Base-by-base conservation (phyloP, 64 coral and sea anemone genomes). In the Stichodactyla helianthus region DNA sequence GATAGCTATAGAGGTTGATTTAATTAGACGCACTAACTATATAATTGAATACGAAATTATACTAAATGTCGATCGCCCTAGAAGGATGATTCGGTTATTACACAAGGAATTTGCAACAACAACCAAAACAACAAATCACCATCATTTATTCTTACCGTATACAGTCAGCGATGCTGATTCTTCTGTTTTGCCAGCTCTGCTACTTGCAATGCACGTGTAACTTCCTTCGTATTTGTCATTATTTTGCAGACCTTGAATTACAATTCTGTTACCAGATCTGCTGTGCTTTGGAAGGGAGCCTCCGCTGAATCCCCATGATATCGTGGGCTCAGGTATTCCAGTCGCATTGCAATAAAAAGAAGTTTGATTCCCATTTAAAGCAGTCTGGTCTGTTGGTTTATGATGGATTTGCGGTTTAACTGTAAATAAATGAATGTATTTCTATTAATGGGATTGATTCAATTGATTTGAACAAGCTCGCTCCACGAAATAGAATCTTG, bases 131-230 rank as follows among this genome's bases (percentile, higher is more conserved):
- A 8, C 56, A 58, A 58, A 10, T 2, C 0, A 58, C 2, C 56
- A 58, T 2, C 56, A 14, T 74, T 22, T 0, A 18, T 7, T 65
- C 25, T 70, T n/a, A 86, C 84, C 84, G 2, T 70, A 19, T 65
- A 86, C 84, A 64, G 44, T 67, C 16, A 86, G 84, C 6, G 13
- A 51, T 19, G 50, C 84, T 6, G 56, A 59, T 5, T 23, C 63
- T 20, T 19, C 55, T 15, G 57, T 31, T 52, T 17, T 60, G 25
- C 84, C 84, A 52, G 84, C 84, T 59, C n/a, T 60, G 60, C 63
- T 86, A 27, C 58, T 65, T 28, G 84, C 84, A 44, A 65, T 86
- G 51, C 84, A 86, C 17, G 84, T 71, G 54, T 86, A 86, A 4
- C 0, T 51, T 50, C 84, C 84, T 52, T 86, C 59, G 61, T 65